Base-by-base conservation (phyloP, 92 coral and sea anemone genomes). In the Paragorgia papillata region DNA sequence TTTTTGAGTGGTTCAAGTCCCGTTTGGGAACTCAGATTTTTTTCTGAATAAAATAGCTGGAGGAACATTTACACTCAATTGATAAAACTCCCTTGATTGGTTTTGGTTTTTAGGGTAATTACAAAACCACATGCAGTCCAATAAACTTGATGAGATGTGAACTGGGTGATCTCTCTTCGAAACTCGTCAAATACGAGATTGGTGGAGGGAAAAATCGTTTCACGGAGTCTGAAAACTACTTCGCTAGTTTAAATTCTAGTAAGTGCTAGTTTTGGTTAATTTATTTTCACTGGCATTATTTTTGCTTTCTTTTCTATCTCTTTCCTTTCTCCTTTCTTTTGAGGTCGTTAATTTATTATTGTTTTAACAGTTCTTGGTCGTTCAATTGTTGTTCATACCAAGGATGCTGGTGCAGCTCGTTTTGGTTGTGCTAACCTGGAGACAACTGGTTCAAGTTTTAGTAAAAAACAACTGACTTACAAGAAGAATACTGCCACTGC, bases 61-160 rank as follows among this genome's bases (percentile, higher is more conserved):
- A n/a, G n/a, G n/a, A n/a, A n/a, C n/a, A 21, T 9, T 2, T 18
- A 19, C 57, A 37, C 12, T n/a, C n/a, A n/a, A n/a, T n/a, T n/a
- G n/a, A n/a, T n/a, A n/a, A n/a, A n/a, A n/a, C n/a, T n/a, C n/a
- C n/a, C n/a, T n/a, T n/a, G n/a, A n/a, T n/a, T n/a, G n/a, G 12
- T 46, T 46, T 6, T 46, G 7, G 12, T 19, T 77, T 57, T 22
- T 63, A 92, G 98, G 91, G 94, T 37, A 84, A 85, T 57, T 94
- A 94, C 66, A 35, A 60, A 13, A 33, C 83, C 32, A 82, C 90
- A 0, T 94, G 98, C 68, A 20, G 81, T 35, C 87, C 92, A 2
- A 61, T 43, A 53, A 94, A 90, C 57, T 79, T 88, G 84, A 50
- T 90, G 60, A 89, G 98, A 14, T 94, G 98, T 63, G 98, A 94